phyloP scores from a whole-genome alignment of 2,888 invertebrate species.

The Lithophane leautieri region DNA sequence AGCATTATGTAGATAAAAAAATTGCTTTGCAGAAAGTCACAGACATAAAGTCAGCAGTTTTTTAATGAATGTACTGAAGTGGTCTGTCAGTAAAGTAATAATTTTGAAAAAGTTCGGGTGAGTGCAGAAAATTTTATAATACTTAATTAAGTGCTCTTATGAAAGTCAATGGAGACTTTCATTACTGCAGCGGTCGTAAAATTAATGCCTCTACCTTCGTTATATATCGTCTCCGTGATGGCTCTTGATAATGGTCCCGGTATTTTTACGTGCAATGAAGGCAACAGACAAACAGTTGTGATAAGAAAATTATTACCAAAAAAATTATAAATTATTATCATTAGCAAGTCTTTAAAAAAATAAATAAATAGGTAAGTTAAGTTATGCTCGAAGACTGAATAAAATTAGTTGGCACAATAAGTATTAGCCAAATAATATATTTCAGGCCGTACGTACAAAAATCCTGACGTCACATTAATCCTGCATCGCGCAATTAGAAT shows the following conservation, averaged over 20 bases:
- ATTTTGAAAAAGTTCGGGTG: not conserved
- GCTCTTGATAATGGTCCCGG: not conserved
- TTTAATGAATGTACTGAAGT: slow-evolving; percentile 12
- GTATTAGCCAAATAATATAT: too few relatives aligned
- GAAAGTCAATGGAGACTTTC: not conserved
- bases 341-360: too few relatives aligned
- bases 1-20: slow-evolving; percentile 18
- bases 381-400: not conserved
- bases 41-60: slow-evolving; percentile 40
- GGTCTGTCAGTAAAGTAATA: not conserved
- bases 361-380: not conserved
- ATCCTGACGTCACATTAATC: too few relatives aligned
- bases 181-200: slow-evolving; percentile 21
- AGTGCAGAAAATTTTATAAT: not conserved
- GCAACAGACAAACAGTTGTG: not conserved
- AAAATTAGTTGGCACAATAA: not conserved
- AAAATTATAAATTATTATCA: too few relatives aligned
- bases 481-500: too few relatives aligned
- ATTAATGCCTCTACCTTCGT: not conserved
- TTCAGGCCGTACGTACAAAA: too few relatives aligned
- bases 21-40: not conserved
- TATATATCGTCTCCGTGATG: slow-evolving; percentile 10
- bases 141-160: not conserved
- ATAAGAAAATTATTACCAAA: not conserved
- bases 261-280: not conserved